These are phyloP conservation scores for Drosophila peninsularis DNA, from an alignment of 2,888 invertebrate species.

Conservation along the genomic window DNA sequence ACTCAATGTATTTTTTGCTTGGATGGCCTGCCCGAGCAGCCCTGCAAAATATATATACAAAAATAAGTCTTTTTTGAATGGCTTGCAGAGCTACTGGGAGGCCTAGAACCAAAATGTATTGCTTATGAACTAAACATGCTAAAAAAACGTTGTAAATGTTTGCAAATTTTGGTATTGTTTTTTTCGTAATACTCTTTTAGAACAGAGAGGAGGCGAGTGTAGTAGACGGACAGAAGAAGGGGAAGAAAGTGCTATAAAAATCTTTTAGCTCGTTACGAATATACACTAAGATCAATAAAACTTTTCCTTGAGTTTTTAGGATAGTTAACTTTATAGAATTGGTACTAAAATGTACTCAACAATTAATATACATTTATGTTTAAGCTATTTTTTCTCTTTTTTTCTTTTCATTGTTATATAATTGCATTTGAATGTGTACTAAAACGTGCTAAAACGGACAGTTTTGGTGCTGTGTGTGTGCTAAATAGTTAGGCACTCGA, in stretches of 20 bases:
- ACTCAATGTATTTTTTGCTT: constrained; percentile 20
- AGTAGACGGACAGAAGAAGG: not conserved
- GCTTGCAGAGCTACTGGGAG: constrained; percentile 17
- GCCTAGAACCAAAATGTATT: constrained; percentile 41
- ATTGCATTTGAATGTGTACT: constrained; percentile 53
- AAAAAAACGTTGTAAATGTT: constrained; percentile 44
- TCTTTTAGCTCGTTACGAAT: constrained; percentile 24
- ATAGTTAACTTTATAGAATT: constrained; percentile 42
- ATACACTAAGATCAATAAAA: constrained; percentile 53
- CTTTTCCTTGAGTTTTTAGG: constrained; percentile 20
- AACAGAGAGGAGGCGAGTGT: constrained; percentile 38
- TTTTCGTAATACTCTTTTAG: constrained; percentile 65
- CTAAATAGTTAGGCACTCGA: constrained; percentile 52
- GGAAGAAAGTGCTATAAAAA: constrained; percentile 25
- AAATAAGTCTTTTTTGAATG: constrained; percentile 46
- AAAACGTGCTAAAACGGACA: constrained; percentile 68
- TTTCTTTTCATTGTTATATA: constrained; percentile 26
- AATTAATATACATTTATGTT: constrained; percentile 37
- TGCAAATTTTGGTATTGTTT: constrained; percentile 37
- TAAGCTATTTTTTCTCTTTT: constrained; percentile 5
- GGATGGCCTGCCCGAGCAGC: constrained; percentile 8
- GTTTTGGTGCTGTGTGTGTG: constrained; percentile 60
- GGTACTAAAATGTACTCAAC: constrained; percentile 46
- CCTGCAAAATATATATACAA: constrained; percentile 44
- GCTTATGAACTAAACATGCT: constrained; percentile 70